These are phyloP conservation scores for Lepidocolaptes lacrymiger DNA, from an alignment of 2,797 vertebrate genomes.

Conservation along the genomic window DNA sequence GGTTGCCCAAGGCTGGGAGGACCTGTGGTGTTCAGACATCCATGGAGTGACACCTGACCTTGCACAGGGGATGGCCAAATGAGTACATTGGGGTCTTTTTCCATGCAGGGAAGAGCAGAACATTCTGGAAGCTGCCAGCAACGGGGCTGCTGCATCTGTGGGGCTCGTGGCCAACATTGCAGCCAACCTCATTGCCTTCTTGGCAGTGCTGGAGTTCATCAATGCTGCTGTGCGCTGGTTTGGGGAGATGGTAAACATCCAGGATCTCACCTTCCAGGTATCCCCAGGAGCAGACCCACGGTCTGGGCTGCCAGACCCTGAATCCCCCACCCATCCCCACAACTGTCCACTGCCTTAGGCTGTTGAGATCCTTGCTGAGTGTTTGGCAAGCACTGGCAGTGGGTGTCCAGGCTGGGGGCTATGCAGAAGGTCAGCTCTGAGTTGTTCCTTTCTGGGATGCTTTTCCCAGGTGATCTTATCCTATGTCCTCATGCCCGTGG, in stretches of 20 bases:
- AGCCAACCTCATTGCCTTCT: slow-evolving; percentile 90
- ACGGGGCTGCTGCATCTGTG: slow-evolving; percentile 86
- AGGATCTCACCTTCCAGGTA: slow-evolving; percentile 91
- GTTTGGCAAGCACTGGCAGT: neutral
- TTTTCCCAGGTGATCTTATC: slow-evolving; percentile 90
- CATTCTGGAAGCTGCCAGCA: slow-evolving; percentile 91
- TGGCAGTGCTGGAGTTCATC: slow-evolving; percentile 89
- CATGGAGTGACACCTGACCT: fast-evolving
- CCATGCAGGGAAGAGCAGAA: slow-evolving; percentile 86
- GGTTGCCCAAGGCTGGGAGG: neutral
- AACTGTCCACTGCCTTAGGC: fast-evolving
- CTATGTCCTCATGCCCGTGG: slow-evolving; percentile 91
- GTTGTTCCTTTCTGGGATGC: neutral
- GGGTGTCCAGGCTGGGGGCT: fast-evolving
- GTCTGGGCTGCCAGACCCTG: neutral
- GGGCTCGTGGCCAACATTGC: slow-evolving; percentile 90
- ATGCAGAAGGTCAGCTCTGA: neutral
- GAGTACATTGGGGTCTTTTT: neutral
- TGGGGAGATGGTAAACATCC: slow-evolving; percentile 88
- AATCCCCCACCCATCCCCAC: neutral
- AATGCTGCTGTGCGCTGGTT: slow-evolving; percentile 88
- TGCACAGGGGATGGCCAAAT: neutral
- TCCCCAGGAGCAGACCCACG: neutral
- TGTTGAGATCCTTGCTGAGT: neutral
- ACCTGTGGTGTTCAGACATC: neutral